Percentiles rank a stretch among this genome's conserved stretches.
Conservation (phyloP, 2,797 vertebrate species). For the Cyprinodon diabolis region DNA sequence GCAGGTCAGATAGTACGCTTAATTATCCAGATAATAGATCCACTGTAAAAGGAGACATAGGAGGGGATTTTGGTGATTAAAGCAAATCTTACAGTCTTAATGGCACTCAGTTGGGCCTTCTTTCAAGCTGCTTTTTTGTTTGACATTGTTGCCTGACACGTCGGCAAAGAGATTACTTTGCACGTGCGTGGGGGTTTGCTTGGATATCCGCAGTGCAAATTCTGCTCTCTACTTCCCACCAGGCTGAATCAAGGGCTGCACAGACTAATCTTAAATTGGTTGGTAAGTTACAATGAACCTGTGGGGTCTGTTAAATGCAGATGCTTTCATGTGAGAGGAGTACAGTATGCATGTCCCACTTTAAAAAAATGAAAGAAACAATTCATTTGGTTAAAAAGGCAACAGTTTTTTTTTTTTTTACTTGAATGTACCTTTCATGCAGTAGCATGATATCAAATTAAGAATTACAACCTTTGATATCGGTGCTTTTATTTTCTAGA, state of each 20-base stretch:
- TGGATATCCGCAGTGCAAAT: background rate
- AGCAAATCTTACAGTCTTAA: conserved; percentile 58
- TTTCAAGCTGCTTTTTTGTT: conserved; percentile 64
- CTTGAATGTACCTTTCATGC: background rate
- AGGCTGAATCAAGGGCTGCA: conserved; percentile 7
- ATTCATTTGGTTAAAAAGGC: conserved; percentile 75
- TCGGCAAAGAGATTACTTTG: conserved; percentile 48
- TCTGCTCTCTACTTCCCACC: conserved; percentile 4
- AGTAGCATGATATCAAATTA: background rate
- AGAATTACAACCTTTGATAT: background rate
- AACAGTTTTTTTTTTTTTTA: conserved; percentile 21
- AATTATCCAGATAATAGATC: conserved; percentile 69
- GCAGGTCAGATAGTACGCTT: conserved; percentile 63
- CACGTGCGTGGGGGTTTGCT: conserved; percentile 13
- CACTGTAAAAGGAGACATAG: conserved; percentile 62
- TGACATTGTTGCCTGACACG: conserved; percentile 58
- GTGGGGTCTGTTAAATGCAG: background rate
- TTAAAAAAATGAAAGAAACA: conserved; percentile 32
- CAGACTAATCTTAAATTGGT: conserved; percentile 24
- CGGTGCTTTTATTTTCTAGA: background rate
- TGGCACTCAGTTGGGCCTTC: conserved; percentile 46
- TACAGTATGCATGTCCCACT: too few relatives aligned
- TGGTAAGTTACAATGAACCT: conserved; percentile 10
- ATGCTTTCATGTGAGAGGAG: background rate
- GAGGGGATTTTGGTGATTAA: conserved; percentile 67